These are phyloP conservation scores for Coecobrya sp. DNA, from an alignment of 2,888 invertebrate species.

Conservation along the genomic window DNA sequence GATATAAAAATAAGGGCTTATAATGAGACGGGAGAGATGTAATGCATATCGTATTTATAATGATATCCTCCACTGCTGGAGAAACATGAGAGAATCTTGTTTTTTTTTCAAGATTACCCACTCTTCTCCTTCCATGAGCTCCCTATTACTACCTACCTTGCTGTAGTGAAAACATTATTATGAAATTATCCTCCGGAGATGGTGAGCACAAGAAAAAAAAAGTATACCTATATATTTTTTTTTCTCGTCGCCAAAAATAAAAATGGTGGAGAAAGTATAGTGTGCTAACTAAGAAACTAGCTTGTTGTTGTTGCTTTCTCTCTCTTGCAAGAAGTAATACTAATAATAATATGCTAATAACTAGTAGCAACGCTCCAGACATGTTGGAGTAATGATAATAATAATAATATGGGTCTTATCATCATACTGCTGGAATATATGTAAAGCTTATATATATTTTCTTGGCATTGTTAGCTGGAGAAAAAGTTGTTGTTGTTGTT, in stretches of 20 bases:
- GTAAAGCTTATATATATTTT: too few relatives aligned
- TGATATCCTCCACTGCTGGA: background rate
- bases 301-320: background rate
- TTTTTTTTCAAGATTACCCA: constrained; percentile 11
- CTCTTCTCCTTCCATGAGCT: background rate
- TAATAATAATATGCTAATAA: constrained; percentile 54
- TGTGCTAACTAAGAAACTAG: constrained; percentile 37
- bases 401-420: background rate
- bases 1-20: constrained; percentile 18
- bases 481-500: constrained; percentile 3
- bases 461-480: background rate
- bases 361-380: background rate
- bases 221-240: background rate
- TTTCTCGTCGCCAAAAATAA: background rate
- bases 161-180: constrained; percentile 68
- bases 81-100: background rate
- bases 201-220: too few relatives aligned
- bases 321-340: background rate
- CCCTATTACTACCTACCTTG: background rate
- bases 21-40: constrained; percentile 1
- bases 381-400: background rate
- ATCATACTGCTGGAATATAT: too few relatives aligned
- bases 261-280: background rate
- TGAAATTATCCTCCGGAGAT: constrained; percentile 80
- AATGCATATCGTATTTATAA: background rate